Conservation (phyloP, 2,888 invertebrate species). For the Tupiocoris notatus region DNA sequence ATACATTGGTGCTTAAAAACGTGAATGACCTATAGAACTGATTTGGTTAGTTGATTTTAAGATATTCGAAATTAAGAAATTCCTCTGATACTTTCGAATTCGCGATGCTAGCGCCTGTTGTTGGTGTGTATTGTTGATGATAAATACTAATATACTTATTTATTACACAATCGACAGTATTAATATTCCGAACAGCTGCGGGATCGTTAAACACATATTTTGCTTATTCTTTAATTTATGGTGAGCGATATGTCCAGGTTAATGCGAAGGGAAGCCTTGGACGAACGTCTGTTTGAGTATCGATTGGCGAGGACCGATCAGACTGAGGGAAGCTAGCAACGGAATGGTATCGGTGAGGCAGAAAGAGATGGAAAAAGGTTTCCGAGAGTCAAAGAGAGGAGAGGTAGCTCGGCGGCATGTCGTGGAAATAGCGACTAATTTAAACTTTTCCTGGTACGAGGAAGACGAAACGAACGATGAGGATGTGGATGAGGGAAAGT, state of each 20-base stretch:
- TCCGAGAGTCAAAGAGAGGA: not conserved
- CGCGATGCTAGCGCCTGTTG: no score
- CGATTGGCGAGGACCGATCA: constrained; percentile 12
- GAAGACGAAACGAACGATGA: constrained; percentile 7
- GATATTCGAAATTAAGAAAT: no score
- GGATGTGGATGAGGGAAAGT: not conserved
- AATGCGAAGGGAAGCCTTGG: not conserved
- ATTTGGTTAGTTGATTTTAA: no score
- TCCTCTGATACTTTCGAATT: no score
- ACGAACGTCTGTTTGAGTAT: constrained; percentile 23
- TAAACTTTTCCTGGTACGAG: constrained; percentile 43
- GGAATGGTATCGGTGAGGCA: constrained; percentile 1
- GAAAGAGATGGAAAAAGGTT: not conserved
- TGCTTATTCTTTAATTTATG: no score
- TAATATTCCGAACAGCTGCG: no score
- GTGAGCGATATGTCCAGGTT: not conserved
- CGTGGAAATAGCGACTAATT: constrained; percentile 44
- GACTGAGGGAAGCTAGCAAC: constrained; percentile 6
- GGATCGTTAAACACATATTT: no score
- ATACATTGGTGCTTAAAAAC: no score
- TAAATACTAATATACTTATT: no score
- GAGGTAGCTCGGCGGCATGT: constrained; percentile 16
- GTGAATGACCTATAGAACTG: no score
- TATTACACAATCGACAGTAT: no score
- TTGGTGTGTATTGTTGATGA: no score